Evolutionary conservation across 2,888 invertebrate species (phyloP), one percentile per base, ranked within the genome.

Genomic region (Encarsia formosa): DNA sequence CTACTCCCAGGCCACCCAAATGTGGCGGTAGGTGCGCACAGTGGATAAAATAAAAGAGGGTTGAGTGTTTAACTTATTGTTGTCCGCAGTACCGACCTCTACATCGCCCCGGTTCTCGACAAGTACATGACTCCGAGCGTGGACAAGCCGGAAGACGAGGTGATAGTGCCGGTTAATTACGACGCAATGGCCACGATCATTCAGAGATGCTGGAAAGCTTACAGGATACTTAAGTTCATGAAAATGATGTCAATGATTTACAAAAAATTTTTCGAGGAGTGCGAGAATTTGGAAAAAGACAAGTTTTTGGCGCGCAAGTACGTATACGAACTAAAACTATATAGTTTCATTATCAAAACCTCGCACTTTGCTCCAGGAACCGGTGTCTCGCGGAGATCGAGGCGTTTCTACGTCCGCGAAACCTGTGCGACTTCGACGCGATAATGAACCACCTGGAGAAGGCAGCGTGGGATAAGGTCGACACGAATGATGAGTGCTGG

Each of bases 101-200:
- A 78, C 64, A 79, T 87, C 44, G 82, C 86, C 1, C 81, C 75
- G 40, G 78, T 81, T 3, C 78, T 77, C 2, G 88, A 90, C 65
- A 79, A 75, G 61, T 81, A 83, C 42, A 65, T 86, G 16, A 75
- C 76, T 1, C 77, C 84, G 0, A 77, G 79, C 44, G 79, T 79
- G 0, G 88, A 87, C 65, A 84, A 85, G 69, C 82, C 82, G 0
- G 82, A 82, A 53, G 83, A 82, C 0, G 80, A 85, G 63, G 79
- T 81, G 73, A 75, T 79, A 42, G 74, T 69, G 23, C 31, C 15
- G 1, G 1, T 40, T 76, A 78, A 59, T 42, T 37, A 57, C 26
- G 58, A 61, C 29, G 53, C 41, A 1, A 49, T 60, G 0, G 62
- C 62, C 2, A 19, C 23, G 5, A 20, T 82, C 37, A 86, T 89